A percentile compares a stretch with the other conserved stretches of the same genome.
These are phyloP conservation scores for Abramis brama DNA, from an alignment of 2,113 vertebrate genomes.

Conservation along the genomic window DNA sequence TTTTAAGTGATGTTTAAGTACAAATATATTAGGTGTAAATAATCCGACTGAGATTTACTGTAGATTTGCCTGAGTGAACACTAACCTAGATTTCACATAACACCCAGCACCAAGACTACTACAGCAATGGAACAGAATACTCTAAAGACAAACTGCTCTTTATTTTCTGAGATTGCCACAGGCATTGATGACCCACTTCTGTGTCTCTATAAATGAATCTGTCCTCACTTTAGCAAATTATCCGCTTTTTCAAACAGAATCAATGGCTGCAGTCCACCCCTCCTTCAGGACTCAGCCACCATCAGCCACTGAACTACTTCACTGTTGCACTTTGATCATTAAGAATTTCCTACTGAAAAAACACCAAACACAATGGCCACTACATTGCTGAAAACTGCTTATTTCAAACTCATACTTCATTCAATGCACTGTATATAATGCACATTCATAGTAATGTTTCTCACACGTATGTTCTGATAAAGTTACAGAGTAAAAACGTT, in stretches of 20 bases:
- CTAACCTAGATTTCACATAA: not conserved
- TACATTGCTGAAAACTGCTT: not conserved
- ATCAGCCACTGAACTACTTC: slow-evolving; percentile 5
- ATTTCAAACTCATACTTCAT: not conserved
- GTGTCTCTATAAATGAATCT: not conserved
- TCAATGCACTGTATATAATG: not conserved
- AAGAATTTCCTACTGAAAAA: not conserved
- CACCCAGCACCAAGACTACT: not conserved
- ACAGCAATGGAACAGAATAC: not conserved
- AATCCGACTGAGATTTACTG: not conserved
- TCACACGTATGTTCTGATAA: not conserved
- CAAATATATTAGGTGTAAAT: not conserved
- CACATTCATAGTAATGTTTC: not conserved
- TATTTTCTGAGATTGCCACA: slow-evolving; percentile 18
- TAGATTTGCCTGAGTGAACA: not conserved
- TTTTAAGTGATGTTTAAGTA: not conserved
- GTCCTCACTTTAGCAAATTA: slow-evolving; percentile 5
- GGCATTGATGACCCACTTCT: slow-evolving; percentile 20
- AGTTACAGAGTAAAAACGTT: not conserved
- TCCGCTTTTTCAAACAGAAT: not conserved
- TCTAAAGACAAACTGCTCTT: slow-evolving; percentile 2
- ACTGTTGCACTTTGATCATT: not conserved
- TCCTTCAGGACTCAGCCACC: not conserved
- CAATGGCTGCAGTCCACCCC: not conserved
- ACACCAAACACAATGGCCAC: not conserved